A percentile compares a stretch with the other conserved stretches of the same genome.
phyloP scores from a whole-genome alignment of 2,888 invertebrate species.

The Agrenia bidenticulata region DNA sequence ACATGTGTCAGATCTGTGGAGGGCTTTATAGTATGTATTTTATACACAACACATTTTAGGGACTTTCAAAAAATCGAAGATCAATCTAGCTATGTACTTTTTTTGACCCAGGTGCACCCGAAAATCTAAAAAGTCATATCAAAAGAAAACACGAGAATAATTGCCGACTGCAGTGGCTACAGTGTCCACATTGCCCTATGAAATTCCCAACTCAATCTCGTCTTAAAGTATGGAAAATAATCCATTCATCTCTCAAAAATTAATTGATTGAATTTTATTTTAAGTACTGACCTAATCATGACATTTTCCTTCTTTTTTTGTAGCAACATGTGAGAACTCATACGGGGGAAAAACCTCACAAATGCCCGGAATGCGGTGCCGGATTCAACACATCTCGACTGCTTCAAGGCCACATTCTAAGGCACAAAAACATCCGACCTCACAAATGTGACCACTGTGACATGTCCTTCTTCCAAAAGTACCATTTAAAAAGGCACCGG shows the following conservation, averaged over 20 bases:
- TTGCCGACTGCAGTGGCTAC: conserved; percentile 11
- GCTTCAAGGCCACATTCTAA: conserved; percentile 2
- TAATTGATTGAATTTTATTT: not conserved
- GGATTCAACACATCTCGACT: not conserved
- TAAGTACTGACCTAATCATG: not conserved
- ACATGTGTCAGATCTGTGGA: conserved; percentile 18
- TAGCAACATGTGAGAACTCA: conserved; percentile 9
- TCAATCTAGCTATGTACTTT: not conserved
- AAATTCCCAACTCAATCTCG: conserved; percentile 1
- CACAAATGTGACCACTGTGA: conserved; percentile 9
- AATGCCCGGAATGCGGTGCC: conserved; percentile 2
- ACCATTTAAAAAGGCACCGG: conserved; percentile 5
- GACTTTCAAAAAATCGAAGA: too few relatives aligned
- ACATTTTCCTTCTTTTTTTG: not conserved
- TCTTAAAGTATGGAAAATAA: conserved; percentile 2
- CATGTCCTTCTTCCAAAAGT: not conserved
- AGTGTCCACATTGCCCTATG: conserved; percentile 7
- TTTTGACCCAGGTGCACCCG: conserved; percentile 4
- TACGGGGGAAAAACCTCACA: conserved; percentile 10
- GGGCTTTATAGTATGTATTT: conserved; percentile 12
- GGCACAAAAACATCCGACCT: conserved; percentile 16
- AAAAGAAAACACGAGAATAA: conserved; percentile 8
- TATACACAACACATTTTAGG: not conserved
- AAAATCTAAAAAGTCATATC: not conserved
- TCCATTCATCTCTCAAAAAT: too few relatives aligned